Conservation (phyloP, 2,797 vertebrate species). For the Danio choprae region DNA sequence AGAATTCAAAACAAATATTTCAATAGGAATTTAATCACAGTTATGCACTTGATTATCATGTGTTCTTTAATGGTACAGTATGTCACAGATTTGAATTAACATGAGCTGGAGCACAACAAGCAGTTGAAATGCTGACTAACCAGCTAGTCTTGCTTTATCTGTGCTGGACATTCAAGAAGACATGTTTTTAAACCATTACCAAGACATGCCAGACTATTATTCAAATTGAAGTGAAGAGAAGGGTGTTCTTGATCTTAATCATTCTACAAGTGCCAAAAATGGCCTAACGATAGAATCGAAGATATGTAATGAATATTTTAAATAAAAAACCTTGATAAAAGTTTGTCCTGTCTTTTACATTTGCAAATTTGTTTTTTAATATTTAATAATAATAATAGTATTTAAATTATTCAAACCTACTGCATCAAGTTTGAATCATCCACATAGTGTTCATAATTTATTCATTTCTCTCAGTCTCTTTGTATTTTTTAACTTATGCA, state of each 20-base stretch:
- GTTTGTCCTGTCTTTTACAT: neutral
- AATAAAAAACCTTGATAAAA: slow-evolving; percentile 24
- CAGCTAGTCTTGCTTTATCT: slow-evolving; percentile 32
- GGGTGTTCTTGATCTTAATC: slow-evolving; percentile 41
- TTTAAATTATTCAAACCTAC: neutral
- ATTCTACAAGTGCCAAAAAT: slow-evolving; percentile 40
- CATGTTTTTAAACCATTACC: slow-evolving; percentile 49
- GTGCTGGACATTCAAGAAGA: slow-evolving; percentile 23
- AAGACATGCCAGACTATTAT: slow-evolving; percentile 53
- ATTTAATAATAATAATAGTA: too few species aligned
- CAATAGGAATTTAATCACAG: neutral
- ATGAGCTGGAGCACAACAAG: neutral
- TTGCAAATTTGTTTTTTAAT: neutral
- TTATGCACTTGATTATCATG: neutral
- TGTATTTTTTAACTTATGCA: too few species aligned
- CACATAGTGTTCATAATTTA: too few species aligned
- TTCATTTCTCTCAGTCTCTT: too few species aligned
- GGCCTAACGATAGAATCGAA: slow-evolving; percentile 40
- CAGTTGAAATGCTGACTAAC: slow-evolving; percentile 13
- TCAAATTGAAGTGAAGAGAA: slow-evolving; percentile 51
- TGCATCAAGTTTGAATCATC: neutral
- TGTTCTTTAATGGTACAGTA: neutral
- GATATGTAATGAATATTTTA: slow-evolving; percentile 16
- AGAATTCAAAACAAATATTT: neutral
- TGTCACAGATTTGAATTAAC: neutral